Evolutionary conservation across 2,113 vertebrate genomes (phyloP).

Genomic region (Struthidea cinerea): DNA sequence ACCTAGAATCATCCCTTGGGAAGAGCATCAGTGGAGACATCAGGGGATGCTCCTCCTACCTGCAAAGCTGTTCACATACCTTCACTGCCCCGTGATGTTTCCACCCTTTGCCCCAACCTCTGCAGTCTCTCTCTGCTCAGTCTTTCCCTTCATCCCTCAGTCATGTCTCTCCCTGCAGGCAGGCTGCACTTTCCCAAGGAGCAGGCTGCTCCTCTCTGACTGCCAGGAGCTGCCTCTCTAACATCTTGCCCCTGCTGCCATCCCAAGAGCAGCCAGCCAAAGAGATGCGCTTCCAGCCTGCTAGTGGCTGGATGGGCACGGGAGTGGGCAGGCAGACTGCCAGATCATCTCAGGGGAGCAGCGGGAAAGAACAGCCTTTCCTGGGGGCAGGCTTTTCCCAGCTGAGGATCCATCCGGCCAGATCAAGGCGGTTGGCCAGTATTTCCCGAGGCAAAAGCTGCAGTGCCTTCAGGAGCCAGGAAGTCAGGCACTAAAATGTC

Average conservation of each 20-base stretch:
- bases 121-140: background rate
- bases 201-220: background rate
- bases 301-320: background rate
- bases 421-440: background rate
- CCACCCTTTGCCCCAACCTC: background rate
- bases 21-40: background rate
- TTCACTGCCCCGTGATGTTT: accelerated
- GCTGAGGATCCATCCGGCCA: background rate
- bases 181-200: background rate
- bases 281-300: background rate
- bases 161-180: accelerated
- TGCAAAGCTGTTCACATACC: background rate
- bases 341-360: background rate
- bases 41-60: background rate
- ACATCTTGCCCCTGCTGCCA: background rate
- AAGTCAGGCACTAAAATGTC: background rate
- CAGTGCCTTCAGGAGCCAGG: background rate
- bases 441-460: background rate
- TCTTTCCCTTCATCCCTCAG: background rate
- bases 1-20: background rate
- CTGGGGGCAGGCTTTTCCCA: background rate
- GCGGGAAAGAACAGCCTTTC: background rate
- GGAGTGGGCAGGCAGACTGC: background rate
- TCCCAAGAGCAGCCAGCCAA: background rate
- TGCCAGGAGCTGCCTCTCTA: background rate